Evolutionary conservation across 2,888 invertebrate genomes (phyloP), one percentile per base, ranked within the genome.

Genomic region (Labia minor): DNA sequence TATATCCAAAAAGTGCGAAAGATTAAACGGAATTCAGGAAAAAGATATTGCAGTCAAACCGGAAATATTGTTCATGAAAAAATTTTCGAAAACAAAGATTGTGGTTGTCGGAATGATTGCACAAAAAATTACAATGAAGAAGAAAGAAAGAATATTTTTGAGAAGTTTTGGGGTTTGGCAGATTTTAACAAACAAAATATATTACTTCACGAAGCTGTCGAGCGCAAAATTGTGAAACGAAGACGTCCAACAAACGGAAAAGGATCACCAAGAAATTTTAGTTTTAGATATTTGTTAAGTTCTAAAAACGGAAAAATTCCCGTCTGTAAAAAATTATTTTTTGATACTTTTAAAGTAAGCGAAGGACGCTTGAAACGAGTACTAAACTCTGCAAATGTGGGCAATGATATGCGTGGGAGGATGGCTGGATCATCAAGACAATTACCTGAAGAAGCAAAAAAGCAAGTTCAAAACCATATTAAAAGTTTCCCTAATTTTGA

Each of bases 101-200:
- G 71, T 63, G 61, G 64, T 68, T 71, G 68, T 68, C 65, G 66
- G 16, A 69, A 67, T 16, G 66, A 37, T 69, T 71, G 67, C 65
- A 67, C 19, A 70, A 69, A 70, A 69, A 68, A 67, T 67, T 68
- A 64, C 66, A 26, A 69, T 37, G 69, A 70, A 70, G 69, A 69
- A 70, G 66, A 65, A 66, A 70, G 66, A 65, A 66, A 66, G 64
- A 67, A 69, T 68, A 69, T 65, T 69, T 71, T 69, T 68, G 65
- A 70, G 37, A 70, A 67, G 65, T 71, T 72, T 71, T 70, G 71
- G 70, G 6, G 37, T 65, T 68, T 71, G 68, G 69, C 64, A 65
- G 69, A 71, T 70, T 71, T 72, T 69, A 68, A 71, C 33, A 70
- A 71, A 68, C 68, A 70, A 70, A 69, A 72, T 71, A 3, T 70